Base-by-base conservation (phyloP, 2,888 invertebrate genomes). In the Meiosimyza platycephala region DNA sequence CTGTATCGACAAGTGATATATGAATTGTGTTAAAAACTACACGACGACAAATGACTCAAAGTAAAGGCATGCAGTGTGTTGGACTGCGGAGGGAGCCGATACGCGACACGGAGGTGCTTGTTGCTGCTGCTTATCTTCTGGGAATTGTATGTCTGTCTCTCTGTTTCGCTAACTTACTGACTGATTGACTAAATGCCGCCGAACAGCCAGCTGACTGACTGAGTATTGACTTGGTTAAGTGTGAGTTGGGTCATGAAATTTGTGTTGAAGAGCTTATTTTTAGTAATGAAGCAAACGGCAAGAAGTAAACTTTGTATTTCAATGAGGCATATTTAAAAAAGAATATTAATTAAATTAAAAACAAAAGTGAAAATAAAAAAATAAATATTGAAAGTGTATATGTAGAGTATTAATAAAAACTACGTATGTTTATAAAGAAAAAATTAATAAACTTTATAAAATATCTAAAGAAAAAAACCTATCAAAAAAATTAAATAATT, bases 271-370 rank as follows among this genome's bases (percentile, higher is more conserved):
- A 59, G 59, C 60, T 54, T 52, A 57, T 48, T 63, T 72, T 74
- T 51, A 74, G 75, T 75, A 63, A 71, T 74, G 63, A 70, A 70
- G 13, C 64, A 62, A 72, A 62, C 67, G 72, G 57, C 64, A 40
- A 71, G 52, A 65, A 55, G 73, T 66, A 47, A 66, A 72, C 73
- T 67, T 59, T 22, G 50, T 22, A 64, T 51, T 64, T 22, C 64
- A 51, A 64, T 18, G 51, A 50, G 15, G 18, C 16, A 16, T n/a
- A 57, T 33, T 22, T 50, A 55, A 55, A 47, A 11, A 18, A 47
- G 15, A 51, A 51, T n/a, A 28, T 52, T 51, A n/a, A 16, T 54
- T n/a, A 40, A 60, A 15, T 11, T 15, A 72, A 52, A 13, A 51
- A 47, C 9, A 60, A n/a, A 69, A 12, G n/a, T 40, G 63, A 47